These are phyloP conservation scores for Lophotriccus pileatus DNA, from an alignment of 2,797 vertebrate species.

Conservation along the genomic window DNA sequence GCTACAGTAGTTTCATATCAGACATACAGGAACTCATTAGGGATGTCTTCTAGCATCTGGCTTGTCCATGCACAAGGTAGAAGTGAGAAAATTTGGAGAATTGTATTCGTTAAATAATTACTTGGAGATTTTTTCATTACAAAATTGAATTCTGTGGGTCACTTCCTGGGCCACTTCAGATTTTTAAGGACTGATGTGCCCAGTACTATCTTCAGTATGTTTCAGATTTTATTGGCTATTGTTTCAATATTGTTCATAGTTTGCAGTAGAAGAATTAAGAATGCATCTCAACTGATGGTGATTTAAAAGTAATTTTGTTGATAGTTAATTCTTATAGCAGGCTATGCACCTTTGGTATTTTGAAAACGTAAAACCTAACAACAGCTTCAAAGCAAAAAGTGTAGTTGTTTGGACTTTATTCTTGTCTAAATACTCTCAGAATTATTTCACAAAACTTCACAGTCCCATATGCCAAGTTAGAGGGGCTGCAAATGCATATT, in stretches of 20 bases:
- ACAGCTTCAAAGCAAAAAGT: not conserved
- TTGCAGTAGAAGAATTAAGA: not conserved
- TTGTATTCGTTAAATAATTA: not conserved
- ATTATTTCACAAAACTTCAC: not conserved
- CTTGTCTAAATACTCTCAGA: not conserved
- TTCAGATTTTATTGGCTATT: not conserved
- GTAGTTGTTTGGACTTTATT: not conserved
- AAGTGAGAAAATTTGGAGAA: not conserved
- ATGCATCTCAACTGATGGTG: not conserved
- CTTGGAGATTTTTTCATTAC: not conserved
- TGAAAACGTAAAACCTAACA: not conserved
- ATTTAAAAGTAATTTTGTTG: conserved; percentile 15
- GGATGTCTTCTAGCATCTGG: not conserved
- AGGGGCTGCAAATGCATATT: not conserved
- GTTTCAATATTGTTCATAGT: not conserved
- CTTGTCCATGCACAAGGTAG: not conserved
- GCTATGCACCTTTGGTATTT: conserved; percentile 20
- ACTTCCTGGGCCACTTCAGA: not conserved
- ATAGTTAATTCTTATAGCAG: not conserved
- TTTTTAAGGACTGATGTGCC: not conserved
- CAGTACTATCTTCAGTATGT: not conserved
- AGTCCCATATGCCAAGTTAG: not conserved
- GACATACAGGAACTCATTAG: not conserved
- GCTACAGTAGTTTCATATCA: not conserved
- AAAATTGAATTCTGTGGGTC: not conserved